A percentile compares a stretch with the other conserved stretches of the same genome.
phyloP scores from a whole-genome alignment of 1,140 invertebrate species.

The Drusus annulatus region DNA sequence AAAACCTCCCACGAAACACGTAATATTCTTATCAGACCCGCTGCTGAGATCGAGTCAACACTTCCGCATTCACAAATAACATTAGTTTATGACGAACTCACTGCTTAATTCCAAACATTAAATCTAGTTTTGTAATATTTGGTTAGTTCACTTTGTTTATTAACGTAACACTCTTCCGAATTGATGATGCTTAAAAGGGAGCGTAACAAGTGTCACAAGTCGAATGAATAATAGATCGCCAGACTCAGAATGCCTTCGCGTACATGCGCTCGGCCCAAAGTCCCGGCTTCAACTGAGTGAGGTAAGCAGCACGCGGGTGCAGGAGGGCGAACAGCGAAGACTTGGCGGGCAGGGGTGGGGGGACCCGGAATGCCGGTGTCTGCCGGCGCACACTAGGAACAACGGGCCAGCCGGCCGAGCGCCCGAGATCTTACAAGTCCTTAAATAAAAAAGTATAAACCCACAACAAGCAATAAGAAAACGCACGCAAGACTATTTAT shows the following conservation, averaged over 20 bases:
- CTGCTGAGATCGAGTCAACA: constrained; percentile 35
- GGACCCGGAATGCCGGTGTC: constrained; percentile 66
- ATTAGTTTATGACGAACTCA: constrained; percentile 16
- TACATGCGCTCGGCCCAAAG: constrained; percentile 44
- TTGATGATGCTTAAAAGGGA: constrained; percentile 32
- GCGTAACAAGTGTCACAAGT: constrained; percentile 49
- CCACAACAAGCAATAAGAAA: no score
- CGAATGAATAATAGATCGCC: constrained; percentile 67
- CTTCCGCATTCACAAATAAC: constrained; percentile 44
- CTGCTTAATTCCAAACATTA: constrained; percentile 16
- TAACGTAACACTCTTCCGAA: constrained; percentile 20
- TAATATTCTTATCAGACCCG: constrained; percentile 37
- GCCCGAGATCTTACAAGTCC: no score
- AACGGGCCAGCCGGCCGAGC: constrained; percentile 53
- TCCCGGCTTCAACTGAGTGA: constrained; percentile 47
- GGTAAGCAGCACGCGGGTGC: constrained; percentile 62
- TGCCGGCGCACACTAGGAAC: constrained; percentile 63
- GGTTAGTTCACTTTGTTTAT: constrained; percentile 28
- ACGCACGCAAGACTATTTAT: background rate
- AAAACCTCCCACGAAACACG: constrained; percentile 29
- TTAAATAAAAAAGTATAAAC: no score
- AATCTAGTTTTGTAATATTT: background rate
- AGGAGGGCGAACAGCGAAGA: constrained; percentile 63
- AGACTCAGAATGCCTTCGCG: constrained; percentile 62
- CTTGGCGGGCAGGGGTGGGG: constrained; percentile 64